A percentile compares a stretch with the other conserved stretches of the same genome.
Evolutionary conservation across 2,797 vertebrate genomes (phyloP).

Genomic region (Benthosema pterotum): DNA sequence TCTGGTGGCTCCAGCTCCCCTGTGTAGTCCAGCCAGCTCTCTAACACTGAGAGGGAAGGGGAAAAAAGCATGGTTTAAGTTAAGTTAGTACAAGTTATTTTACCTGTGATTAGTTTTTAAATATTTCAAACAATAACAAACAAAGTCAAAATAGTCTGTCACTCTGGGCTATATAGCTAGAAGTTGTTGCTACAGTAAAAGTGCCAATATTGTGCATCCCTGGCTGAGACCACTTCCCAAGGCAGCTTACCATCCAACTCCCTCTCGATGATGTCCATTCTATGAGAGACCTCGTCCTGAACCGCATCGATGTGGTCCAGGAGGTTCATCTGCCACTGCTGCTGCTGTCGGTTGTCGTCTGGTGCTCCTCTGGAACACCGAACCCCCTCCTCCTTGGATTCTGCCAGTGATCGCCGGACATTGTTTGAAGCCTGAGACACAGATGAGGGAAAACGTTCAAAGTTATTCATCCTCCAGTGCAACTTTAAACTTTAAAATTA

Average conservation of each 20-base stretch:
- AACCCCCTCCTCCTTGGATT: slow-evolving; percentile 51
- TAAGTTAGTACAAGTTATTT: too few relatives aligned
- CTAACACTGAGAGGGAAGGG: slow-evolving; percentile 82
- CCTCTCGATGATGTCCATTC: slow-evolving; percentile 98
- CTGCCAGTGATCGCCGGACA: slow-evolving; percentile 51
- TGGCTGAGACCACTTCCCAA: background rate
- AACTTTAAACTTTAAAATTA: too few relatives aligned
- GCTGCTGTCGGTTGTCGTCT: slow-evolving; percentile 70
- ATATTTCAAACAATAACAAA: too few relatives aligned
- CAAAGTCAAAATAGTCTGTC: too few relatives aligned
- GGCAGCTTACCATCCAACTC: slow-evolving; percentile 88
- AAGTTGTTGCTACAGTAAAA: too few relatives aligned
- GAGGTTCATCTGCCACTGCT: slow-evolving; percentile 94
- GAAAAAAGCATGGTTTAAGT: background rate
- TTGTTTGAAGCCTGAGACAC: slow-evolving; percentile 47
- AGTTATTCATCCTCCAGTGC: too few relatives aligned
- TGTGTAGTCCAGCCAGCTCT: slow-evolving; percentile 97
- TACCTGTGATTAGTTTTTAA: too few relatives aligned
- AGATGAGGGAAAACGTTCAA: background rate
- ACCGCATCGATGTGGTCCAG: slow-evolving; percentile 92
- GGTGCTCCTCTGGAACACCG: background rate
- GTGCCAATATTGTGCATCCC: too few relatives aligned
- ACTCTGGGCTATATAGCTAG: too few relatives aligned
- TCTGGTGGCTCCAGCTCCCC: slow-evolving; percentile 95
- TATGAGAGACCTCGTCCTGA: slow-evolving; percentile 92